phyloP scores from a whole-genome alignment of 1,140 invertebrate genomes.

The Oncopeltus fasciatus region DNA sequence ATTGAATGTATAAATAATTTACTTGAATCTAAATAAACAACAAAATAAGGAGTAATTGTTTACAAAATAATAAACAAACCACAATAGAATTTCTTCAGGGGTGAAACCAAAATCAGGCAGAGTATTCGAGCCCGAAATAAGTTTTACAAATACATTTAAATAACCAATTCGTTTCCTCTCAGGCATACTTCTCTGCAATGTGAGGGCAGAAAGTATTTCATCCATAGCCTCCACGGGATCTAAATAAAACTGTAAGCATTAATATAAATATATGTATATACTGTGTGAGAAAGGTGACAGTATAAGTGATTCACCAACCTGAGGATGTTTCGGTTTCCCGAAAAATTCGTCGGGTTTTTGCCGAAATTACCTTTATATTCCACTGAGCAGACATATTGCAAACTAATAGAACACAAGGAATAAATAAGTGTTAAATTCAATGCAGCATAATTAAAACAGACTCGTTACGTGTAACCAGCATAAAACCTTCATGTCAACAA shows the following conservation, averaged over 20 bases:
- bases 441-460: neutral
- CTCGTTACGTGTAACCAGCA: neutral
- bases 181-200: conserved; percentile 32
- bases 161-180: conserved; percentile 58
- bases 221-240: conserved; percentile 8
- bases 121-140: conserved; percentile 48
- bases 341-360: neutral
- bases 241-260: neutral
- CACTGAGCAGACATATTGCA: neutral
- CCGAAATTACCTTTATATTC: neutral
- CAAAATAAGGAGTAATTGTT: too few relatives aligned
- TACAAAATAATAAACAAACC: conserved; percentile 52
- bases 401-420: neutral
- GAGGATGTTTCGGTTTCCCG: too few relatives aligned
- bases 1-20: neutral
- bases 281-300: neutral
- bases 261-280: neutral
- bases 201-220: conserved; percentile 21
- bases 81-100: conserved; percentile 63
- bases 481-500: neutral
- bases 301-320: neutral
- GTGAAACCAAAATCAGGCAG: conserved; percentile 48
- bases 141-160: conserved; percentile 66
- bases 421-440: neutral
- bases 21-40: neutral